phyloP scores from a whole-genome alignment of 2,797 vertebrate species.

The Tangara arthus region DNA sequence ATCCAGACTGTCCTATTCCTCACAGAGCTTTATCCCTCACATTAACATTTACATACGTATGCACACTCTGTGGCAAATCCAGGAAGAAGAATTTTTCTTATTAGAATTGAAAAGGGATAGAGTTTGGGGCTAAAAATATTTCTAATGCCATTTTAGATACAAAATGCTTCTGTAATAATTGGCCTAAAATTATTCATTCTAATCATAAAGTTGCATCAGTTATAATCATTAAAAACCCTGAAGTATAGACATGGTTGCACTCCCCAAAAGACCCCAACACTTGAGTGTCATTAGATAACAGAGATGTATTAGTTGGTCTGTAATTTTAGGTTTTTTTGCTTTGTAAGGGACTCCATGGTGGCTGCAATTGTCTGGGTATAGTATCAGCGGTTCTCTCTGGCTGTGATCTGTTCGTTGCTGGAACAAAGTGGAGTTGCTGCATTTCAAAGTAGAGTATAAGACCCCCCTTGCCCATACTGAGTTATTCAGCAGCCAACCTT shows the following conservation, averaged over 20 bases:
- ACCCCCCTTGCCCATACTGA: neutral
- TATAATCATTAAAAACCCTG: neutral
- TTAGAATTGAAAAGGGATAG: neutral
- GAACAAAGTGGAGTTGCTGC: neutral
- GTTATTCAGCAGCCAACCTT: neutral
- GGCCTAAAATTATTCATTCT: neutral
- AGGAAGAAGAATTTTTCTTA: neutral
- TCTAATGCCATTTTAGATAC: neutral
- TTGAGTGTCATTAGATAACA: neutral
- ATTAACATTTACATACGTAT: neutral
- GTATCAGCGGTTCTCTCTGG: neutral
- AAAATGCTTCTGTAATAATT: neutral
- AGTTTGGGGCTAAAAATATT: neutral
- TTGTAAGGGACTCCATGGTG: neutral
- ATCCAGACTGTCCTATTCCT: neutral
- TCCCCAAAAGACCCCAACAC: neutral
- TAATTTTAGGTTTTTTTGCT: neutral
- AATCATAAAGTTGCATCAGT: neutral
- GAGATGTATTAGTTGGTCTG: neutral
- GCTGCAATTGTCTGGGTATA: neutral
- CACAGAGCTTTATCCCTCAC: neutral
- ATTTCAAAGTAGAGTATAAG: neutral
- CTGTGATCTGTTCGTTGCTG: accelerated
- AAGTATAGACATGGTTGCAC: neutral
- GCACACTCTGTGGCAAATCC: neutral